Percentiles rank a stretch among this genome's conserved stretches.
Conservation (phyloP, 2,888 invertebrate genomes). For the Lamellibrachia columna region DNA sequence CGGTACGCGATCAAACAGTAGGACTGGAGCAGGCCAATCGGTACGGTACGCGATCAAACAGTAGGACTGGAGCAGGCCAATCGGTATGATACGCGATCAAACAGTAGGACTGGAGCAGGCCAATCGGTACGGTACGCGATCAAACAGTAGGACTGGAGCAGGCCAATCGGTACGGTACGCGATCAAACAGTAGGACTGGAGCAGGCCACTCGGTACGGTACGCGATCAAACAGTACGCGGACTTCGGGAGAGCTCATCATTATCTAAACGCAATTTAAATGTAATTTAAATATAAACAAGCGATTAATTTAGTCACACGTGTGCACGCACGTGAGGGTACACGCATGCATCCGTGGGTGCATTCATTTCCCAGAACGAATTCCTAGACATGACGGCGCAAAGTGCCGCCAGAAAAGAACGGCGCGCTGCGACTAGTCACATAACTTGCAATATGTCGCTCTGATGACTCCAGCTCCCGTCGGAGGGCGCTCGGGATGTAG, state of each 20-base stretch:
- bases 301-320: not conserved
- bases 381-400: not conserved
- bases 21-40: not conserved
- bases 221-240: not conserved
- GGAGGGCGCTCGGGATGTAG: not conserved
- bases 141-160: not conserved
- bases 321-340: not conserved
- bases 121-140: not conserved
- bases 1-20: not conserved
- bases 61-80: not conserved
- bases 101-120: not conserved
- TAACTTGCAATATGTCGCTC: not conserved
- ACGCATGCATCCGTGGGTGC: not conserved
- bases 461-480: not conserved
- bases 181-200: not conserved
- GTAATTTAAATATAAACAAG: slow-evolving; percentile 11
- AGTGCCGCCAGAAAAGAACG: not conserved
- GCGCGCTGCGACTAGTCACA: not conserved
- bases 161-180: not conserved
- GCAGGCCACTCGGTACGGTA: not conserved
- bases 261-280: not conserved
- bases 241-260: not conserved
- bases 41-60: not conserved
- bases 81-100: not conserved
- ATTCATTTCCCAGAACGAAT: not conserved